phyloP scores from a whole-genome alignment of 2,113 vertebrate genomes.

The Bos javanicus region DNA sequence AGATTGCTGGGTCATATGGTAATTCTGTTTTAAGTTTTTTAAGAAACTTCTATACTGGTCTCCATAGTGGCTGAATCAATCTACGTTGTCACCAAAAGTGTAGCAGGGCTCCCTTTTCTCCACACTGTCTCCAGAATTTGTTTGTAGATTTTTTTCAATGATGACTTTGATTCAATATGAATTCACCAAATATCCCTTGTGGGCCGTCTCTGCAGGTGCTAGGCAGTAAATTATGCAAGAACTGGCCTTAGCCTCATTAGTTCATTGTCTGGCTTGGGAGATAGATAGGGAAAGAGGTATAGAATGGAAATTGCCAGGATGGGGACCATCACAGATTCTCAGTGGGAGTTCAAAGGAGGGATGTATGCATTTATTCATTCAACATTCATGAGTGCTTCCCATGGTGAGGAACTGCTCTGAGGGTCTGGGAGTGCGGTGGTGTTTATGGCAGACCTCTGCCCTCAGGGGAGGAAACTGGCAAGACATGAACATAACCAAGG shows the following conservation, averaged over 20 bases:
- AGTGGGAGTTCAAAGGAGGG: neutral
- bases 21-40: neutral
- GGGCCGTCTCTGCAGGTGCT: neutral
- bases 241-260: neutral
- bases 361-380: neutral
- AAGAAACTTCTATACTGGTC: neutral
- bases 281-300: neutral
- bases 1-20: neutral
- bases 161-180: neutral
- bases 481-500: neutral
- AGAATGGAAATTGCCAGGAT: neutral
- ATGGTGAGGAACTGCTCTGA: neutral
- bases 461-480: neutral
- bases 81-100: neutral
- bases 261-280: neutral
- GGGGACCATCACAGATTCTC: neutral
- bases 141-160: neutral
- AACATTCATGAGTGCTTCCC: neutral
- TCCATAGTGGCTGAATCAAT: neutral
- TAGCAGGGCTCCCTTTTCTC: neutral
- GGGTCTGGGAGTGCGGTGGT: neutral
- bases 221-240: neutral
- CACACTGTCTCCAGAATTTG: neutral
- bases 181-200: neutral
- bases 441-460: neutral